A percentile compares a stretch with the other conserved stretches of the same genome.
These are phyloP conservation scores for Arctocebus calabarensis DNA, from an alignment of 2,797 vertebrate species.

Conservation along the genomic window DNA sequence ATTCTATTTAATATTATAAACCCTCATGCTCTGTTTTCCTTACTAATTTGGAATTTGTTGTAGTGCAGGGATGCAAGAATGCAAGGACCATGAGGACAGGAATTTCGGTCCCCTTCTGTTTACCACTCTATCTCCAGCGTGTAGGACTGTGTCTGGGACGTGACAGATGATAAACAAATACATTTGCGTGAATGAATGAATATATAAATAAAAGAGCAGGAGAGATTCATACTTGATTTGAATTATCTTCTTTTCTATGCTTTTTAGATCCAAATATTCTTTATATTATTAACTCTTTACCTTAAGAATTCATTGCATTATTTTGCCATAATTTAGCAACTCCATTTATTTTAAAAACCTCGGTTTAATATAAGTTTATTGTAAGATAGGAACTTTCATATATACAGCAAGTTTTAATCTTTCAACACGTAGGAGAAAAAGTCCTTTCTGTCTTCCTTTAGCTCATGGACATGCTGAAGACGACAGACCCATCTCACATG, in stretches of 20 bases:
- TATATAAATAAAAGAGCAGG: not conserved
- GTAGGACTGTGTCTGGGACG: not conserved
- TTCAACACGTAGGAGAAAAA: slow-evolving; percentile 4
- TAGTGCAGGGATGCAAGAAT: not conserved
- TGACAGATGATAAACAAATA: not conserved
- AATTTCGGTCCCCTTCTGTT: not conserved
- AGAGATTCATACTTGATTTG: not conserved
- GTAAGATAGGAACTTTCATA: not conserved
- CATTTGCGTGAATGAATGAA: not conserved
- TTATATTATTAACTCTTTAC: not conserved
- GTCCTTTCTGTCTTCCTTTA: slow-evolving; percentile 16
- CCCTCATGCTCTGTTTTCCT: not conserved
- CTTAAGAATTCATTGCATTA: not conserved
- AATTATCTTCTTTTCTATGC: slow-evolving; percentile 36
- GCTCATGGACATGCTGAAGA: not conserved
- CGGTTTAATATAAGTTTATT: slow-evolving; percentile 28
- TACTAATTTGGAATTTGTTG: slow-evolving; percentile 16
- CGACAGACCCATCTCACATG: not conserved
- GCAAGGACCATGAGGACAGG: not conserved
- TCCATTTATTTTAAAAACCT: not conserved
- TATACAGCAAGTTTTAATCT: not conserved
- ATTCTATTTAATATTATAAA: not conserved
- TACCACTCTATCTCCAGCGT: not conserved
- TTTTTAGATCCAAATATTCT: slow-evolving; percentile 19
- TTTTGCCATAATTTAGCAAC: slow-evolving; percentile 8